These are phyloP conservation scores for Chloroceryle inda DNA, from an alignment of 2,797 vertebrate genomes.

Conservation along the genomic window DNA sequence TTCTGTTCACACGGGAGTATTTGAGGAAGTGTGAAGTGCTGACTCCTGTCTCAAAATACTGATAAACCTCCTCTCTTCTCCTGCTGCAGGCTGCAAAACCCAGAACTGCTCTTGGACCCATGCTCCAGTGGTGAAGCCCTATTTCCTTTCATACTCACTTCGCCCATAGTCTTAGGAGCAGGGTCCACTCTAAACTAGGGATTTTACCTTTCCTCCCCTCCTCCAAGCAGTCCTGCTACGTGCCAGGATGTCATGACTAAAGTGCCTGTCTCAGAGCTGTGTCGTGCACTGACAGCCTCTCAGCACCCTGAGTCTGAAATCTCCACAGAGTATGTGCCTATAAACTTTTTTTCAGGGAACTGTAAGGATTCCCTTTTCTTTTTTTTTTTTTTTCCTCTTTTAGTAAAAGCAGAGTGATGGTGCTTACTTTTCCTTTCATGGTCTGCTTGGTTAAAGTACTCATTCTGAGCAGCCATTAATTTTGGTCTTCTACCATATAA, in stretches of 20 bases:
- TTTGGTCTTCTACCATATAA: background rate
- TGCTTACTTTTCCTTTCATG: background rate
- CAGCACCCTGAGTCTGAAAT: background rate
- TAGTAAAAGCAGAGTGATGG: background rate
- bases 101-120: background rate
- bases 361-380: rapidly evolving
- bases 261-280: background rate
- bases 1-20: background rate
- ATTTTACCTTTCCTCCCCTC: background rate
- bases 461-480: background rate
- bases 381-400: background rate
- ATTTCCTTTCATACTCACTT: background rate
- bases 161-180: background rate
- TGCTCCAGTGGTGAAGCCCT: background rate
- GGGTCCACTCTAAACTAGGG: background rate
- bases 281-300: background rate
- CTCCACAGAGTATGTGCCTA: rapidly evolving
- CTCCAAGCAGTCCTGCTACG: background rate
- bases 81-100: background rate
- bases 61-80: background rate
- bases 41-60: background rate
- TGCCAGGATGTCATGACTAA: rapidly evolving
- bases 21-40: background rate
- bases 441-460: background rate
- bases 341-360: background rate